Evolutionary conservation across 2,797 vertebrate species (phyloP), one percentile per base, ranked within the genome.

Genomic region (Myiotriccus ornatus): DNA sequence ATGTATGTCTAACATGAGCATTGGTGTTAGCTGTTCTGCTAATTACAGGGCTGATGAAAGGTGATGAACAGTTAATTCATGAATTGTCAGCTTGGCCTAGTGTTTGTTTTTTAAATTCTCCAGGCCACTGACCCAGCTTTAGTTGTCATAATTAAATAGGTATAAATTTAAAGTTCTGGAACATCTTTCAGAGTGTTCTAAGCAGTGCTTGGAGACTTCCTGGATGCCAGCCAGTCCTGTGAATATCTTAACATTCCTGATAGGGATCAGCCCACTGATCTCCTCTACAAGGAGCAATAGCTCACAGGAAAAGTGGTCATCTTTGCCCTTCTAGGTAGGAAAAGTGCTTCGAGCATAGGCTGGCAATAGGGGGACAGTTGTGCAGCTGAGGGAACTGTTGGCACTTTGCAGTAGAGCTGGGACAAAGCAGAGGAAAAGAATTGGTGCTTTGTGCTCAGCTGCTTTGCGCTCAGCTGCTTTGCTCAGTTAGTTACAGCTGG

Each of bases 281-380:
- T 24, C 14, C 23, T 57, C 44, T 62, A 43, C 1, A 5, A 55
- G 70, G 17, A 63, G 43, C 32, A 24, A 1, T 55, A 75, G 39
- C 34, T 84, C 3, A 1, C 39, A 47, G 46, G 32, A n/a, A 84
- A 16, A 22, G 25, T 67, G 47, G 12, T 14, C 12, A 41, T 55
- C n/a, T 62, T 53, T 78, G 34, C n/a, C n/a, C 14, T 34, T 9
- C 10, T 32, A 9, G 10, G 39, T 18, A 32, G 55, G 43, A 67
- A 3, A 4, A 39, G 49, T 6, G 20, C 70, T 87, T 37, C 0
- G 2, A 44, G 25, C 3, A 0, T 19, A 3, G 6, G 17, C 12
- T 63, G 37, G 37, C 0, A 0, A 4, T 7, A 43, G 23, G 23
- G n/a, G 41, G 39, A 34, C 37, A 24, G 56, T 12, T 22, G 32